Evolutionary conservation across 1,140 invertebrate genomes (phyloP), one percentile per base, ranked within the genome.

Genomic region (Neodiprion virginianus): DNA sequence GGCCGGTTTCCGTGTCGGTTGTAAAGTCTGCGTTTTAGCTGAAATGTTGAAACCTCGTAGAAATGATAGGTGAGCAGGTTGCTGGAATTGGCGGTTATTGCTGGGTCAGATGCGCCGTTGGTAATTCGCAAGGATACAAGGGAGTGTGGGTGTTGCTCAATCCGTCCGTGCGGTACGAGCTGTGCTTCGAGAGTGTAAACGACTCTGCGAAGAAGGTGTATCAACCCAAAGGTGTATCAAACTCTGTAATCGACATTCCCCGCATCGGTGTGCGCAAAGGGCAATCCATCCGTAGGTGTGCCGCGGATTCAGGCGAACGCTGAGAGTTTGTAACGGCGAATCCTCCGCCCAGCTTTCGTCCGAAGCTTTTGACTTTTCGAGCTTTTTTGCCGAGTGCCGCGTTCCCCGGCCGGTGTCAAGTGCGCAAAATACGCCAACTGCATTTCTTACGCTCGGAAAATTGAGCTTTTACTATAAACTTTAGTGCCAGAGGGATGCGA

Each of bases 381-480:
- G 53, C 53, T 61, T 61, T 5, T 61, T 61, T 21, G 17, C 53
- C 53, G 53, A 61, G 53, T 61, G 50, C n/a, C n/a, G 50, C 50
- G 50, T 10, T 21, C 17, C 17, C 17, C 17, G 17, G 17, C 17
- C 17, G 17, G 0, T 14, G 50, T 11, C 50, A 53, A 53, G 50
- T 1, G 50, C 21, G 72, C 77, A 79, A 78, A 75, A 21, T 21
- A 21, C 72, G 72, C 72, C 77, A 83, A 80, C 80, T 79, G 77
- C 77, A 78, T 74, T 74, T 78, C 79, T 77, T 77, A 69, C 68
- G 49, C 71, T 67, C 47, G 67, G 5, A 40, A 40, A 40, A 4
- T 40, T 40, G 5, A 40, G 28, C 28, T 40, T 40, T 40, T 21
- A 21, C 17, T 21, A 1, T 21, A 21, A 21, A 21, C 17, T 21